Conservation (phyloP, 2,113 vertebrate species). For the Physeter macrocephalus region DNA sequence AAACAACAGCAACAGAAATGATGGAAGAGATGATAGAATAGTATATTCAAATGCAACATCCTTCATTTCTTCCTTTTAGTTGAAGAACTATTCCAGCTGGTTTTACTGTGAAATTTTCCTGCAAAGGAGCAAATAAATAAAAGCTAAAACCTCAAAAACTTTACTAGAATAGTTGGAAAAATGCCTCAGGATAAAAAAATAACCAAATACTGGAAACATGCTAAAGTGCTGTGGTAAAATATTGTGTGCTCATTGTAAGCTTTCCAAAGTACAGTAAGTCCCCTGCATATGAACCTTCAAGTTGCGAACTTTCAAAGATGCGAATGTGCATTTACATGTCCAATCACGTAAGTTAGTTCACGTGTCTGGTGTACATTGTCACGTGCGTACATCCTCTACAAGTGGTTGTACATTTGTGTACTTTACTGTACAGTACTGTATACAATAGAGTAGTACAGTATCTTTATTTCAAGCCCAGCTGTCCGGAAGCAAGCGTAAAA, state of each 20-base stretch:
- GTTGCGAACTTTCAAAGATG: too few species aligned
- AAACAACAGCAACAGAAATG: not conserved
- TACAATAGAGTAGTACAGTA: too few species aligned
- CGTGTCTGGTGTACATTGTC: too few species aligned
- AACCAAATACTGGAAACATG: not conserved
- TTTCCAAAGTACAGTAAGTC: not conserved
- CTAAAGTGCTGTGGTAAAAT: not conserved
- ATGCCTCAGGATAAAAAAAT: not conserved
- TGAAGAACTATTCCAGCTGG: not conserved
- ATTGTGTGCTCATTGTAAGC: not conserved
- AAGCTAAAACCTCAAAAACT: not conserved
- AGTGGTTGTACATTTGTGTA: too few species aligned
- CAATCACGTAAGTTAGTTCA: too few species aligned
- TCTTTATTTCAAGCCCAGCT: too few species aligned
- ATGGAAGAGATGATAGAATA: not conserved
- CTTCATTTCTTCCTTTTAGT: not conserved
- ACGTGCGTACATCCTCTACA: too few species aligned
- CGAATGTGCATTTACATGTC: too few species aligned
- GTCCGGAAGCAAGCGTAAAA: too few species aligned
- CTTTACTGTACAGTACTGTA: too few species aligned
- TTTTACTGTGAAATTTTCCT: not conserved
- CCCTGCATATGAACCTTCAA: too few species aligned
- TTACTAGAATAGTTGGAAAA: not conserved
- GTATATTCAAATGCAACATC: not conserved
- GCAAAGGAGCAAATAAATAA: not conserved